Evolutionary conservation across 2,113 vertebrate species (phyloP).

Genomic region (Mola mola): DNA sequence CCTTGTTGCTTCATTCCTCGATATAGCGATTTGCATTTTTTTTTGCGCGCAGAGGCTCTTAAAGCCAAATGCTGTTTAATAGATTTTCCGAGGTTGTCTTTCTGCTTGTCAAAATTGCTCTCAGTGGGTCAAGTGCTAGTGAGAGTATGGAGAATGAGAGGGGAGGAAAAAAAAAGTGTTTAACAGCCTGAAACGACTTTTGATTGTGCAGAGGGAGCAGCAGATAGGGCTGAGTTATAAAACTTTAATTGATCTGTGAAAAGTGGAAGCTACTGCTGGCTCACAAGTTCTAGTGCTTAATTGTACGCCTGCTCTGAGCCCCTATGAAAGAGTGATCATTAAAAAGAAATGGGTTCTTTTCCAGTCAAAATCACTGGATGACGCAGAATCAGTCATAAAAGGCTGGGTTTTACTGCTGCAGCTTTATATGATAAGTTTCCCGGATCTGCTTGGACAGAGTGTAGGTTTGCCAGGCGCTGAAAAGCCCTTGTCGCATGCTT

Average conservation of each 20-base stretch:
- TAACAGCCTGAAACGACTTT: slow-evolving; percentile 80
- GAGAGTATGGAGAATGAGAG: slow-evolving; percentile 37
- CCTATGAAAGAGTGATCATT: slow-evolving; percentile 77
- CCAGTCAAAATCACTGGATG: slow-evolving; percentile 77
- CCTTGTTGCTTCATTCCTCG: slow-evolving; percentile 51
- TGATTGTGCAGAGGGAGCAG: slow-evolving; percentile 77
- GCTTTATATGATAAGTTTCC: slow-evolving; percentile 80
- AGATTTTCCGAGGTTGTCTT: slow-evolving; percentile 81
- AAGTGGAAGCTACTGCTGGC: slow-evolving; percentile 80
- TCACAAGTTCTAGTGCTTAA: slow-evolving; percentile 77
- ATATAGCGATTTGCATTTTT: slow-evolving; percentile 57
- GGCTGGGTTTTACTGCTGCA: slow-evolving; percentile 64
- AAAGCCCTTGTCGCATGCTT: slow-evolving; percentile 57
- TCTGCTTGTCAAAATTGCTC: slow-evolving; percentile 78
- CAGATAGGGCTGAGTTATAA: slow-evolving; percentile 79
- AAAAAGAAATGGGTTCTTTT: slow-evolving; percentile 78
- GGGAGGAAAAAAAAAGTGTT: slow-evolving; percentile 66
- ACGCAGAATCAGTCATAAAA: slow-evolving; percentile 81
- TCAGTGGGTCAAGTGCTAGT: slow-evolving; percentile 77
- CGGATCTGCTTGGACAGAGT: slow-evolving; percentile 68
- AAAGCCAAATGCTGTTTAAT: slow-evolving; percentile 77
- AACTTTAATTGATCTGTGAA: slow-evolving; percentile 84
- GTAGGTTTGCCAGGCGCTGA: slow-evolving; percentile 62
- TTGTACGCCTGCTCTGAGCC: slow-evolving; percentile 74
- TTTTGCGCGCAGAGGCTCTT: slow-evolving; percentile 62